Conservation (phyloP, 2,888 invertebrate species). For the Lithophane socia region DNA sequence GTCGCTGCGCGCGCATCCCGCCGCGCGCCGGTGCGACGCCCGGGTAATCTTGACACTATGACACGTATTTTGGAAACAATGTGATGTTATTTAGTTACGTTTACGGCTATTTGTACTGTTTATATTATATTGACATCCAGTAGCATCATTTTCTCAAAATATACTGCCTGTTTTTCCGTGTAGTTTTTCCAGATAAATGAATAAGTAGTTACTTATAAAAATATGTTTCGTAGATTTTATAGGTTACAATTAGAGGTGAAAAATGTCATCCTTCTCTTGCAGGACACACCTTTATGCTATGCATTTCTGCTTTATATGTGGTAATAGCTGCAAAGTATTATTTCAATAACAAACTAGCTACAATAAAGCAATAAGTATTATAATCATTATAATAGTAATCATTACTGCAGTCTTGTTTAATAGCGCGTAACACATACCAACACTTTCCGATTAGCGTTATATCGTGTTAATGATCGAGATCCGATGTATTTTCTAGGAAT, state of each 20-base stretch:
- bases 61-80: conserved; percentile 71
- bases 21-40: conserved; percentile 74
- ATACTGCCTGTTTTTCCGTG: not conserved
- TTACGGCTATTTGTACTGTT: not conserved
- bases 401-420: conserved; percentile 28
- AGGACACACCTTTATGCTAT: not conserved
- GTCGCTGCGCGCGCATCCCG: conserved; percentile 85
- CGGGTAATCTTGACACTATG: conserved; percentile 76
- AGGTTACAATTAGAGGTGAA: not conserved
- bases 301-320: not conserved
- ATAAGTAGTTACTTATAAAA: conserved; percentile 5
- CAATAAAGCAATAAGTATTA: conserved; percentile 6
- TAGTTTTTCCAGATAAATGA: not conserved
- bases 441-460: conserved; percentile 43
- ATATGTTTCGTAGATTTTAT: not conserved
- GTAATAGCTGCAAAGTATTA: not conserved
- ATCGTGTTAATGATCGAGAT: conserved; percentile 23
- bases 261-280: not conserved
- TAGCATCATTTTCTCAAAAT: not conserved
- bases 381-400: conserved; percentile 3
- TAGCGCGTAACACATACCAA: conserved; percentile 46
- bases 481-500: conserved; percentile 19
- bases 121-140: not conserved
- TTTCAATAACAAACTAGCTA: conserved; percentile 11
- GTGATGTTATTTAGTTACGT: conserved; percentile 8